A percentile compares a stretch with the other conserved stretches of the same genome.
Conservation (phyloP, 2,113 vertebrate genomes). For the Mustela nigripes region DNA sequence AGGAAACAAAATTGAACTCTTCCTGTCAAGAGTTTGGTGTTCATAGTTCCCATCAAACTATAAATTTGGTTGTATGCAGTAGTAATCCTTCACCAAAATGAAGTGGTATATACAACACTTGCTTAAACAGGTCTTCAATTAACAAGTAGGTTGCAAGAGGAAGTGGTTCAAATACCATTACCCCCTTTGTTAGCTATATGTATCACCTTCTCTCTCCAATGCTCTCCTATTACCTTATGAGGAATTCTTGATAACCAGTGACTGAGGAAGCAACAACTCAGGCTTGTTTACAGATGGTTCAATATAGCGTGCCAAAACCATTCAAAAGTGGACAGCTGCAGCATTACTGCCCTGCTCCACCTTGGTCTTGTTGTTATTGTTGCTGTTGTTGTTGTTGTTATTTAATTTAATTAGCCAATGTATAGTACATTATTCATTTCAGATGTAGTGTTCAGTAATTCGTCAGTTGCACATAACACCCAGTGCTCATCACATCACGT, state of each 20-base stretch:
- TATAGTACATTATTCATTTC: neutral
- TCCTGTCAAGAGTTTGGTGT: neutral
- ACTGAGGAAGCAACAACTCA: neutral
- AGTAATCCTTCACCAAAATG: neutral
- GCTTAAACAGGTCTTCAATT: neutral
- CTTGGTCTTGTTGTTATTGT: neutral
- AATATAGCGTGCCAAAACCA: neutral
- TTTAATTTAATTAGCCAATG: neutral
- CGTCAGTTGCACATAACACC: neutral
- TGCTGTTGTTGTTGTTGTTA: neutral
- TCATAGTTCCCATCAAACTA: neutral
- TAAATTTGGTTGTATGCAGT: neutral
- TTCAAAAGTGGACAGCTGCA: neutral
- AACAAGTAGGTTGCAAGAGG: neutral
- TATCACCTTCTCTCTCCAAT: neutral
- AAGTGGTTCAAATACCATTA: neutral
- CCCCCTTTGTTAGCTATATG: neutral
- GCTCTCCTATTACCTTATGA: neutral
- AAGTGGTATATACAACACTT: neutral
- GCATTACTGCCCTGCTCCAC: too few species aligned
- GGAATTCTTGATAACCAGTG: neutral
- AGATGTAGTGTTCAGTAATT: neutral
- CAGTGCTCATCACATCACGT: neutral
- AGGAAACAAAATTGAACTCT: neutral
- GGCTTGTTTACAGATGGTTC: neutral